Percentiles rank a stretch among this genome's conserved stretches.
These are phyloP conservation scores for Yponomeuta cagnagella DNA, from an alignment of 2,888 invertebrate genomes.

Conservation along the genomic window DNA sequence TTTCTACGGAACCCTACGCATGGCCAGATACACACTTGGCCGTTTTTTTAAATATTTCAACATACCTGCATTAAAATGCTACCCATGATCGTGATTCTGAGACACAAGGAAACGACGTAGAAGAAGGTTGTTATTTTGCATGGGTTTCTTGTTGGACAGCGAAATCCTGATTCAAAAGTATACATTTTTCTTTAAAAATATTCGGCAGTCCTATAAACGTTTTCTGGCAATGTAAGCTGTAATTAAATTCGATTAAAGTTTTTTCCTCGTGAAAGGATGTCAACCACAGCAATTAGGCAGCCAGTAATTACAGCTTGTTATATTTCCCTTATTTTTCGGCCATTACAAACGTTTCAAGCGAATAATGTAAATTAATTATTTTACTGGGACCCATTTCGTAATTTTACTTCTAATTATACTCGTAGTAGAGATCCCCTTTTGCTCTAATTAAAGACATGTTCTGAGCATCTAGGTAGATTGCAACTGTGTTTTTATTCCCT, in stretches of 20 bases:
- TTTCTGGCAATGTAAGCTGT: constrained; percentile 36
- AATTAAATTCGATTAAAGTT: constrained; percentile 55
- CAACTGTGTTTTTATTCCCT: neutral
- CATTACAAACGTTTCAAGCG: constrained; percentile 33
- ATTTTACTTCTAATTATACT: constrained; percentile 29
- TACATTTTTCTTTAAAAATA: neutral
- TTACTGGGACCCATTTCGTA: constrained; percentile 31
- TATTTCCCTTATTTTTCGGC: constrained; percentile 42
- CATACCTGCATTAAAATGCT: too few species aligned
- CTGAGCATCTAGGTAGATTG: neutral
- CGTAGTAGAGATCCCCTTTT: neutral
- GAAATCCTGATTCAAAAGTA: neutral
- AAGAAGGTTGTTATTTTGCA: too few species aligned
- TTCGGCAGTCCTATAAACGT: constrained; percentile 27
- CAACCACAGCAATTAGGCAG: constrained; percentile 56
- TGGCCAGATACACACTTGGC: too few species aligned
- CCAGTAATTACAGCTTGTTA: constrained; percentile 61
- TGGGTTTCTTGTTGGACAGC: too few species aligned
- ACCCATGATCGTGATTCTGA: too few species aligned
- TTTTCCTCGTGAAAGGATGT: constrained; percentile 53
- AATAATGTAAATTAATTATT: constrained; percentile 53
- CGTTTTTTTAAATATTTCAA: too few species aligned
- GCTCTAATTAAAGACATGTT: neutral
- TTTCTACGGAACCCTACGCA: too few species aligned
- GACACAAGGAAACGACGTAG: too few species aligned